Evolutionary conservation across 2,888 invertebrate genomes (phyloP).

Genomic region (Spisula subtruncata): DNA sequence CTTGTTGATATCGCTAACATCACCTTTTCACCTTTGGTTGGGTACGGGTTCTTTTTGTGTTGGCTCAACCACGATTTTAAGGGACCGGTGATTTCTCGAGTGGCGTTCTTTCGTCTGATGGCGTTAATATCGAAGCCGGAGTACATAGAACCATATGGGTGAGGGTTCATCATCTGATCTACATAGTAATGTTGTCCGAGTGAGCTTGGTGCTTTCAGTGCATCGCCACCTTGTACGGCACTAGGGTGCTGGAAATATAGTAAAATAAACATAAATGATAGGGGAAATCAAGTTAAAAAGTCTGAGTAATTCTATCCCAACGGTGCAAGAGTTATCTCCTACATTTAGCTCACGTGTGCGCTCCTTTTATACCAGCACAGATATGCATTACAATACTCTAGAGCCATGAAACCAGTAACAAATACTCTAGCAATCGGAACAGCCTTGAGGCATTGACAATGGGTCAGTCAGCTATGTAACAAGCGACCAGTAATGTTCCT

Average conservation of each 20-base stretch:
- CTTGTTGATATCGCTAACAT: slow-evolving; percentile 98
- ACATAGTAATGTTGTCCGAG: slow-evolving; percentile 65
- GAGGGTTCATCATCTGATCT: slow-evolving; percentile 67
- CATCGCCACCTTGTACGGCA: not conserved
- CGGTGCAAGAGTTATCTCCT: too few relatives aligned
- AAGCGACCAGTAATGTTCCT: too few relatives aligned
- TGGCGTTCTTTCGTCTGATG: slow-evolving; percentile 98
- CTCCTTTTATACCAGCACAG: too few relatives aligned
- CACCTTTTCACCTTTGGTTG: slow-evolving; percentile 98
- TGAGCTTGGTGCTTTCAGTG: slow-evolving; percentile 57
- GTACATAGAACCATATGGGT: slow-evolving; percentile 67
- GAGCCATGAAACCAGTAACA: too few relatives aligned
- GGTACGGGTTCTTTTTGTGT: slow-evolving; percentile 98
- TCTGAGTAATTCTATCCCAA: too few relatives aligned
- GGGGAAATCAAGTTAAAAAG: too few relatives aligned
- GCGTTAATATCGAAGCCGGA: slow-evolving; percentile 91
- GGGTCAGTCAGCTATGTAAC: too few relatives aligned
- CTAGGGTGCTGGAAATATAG: slow-evolving; percentile 17
- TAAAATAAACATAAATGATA: not conserved
- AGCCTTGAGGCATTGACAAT: too few relatives aligned
- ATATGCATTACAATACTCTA: too few relatives aligned
- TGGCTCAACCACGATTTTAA: slow-evolving; percentile 99
- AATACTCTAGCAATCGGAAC: too few relatives aligned
- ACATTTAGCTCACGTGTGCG: too few relatives aligned
- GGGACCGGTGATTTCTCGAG: slow-evolving; percentile 98